Evolutionary conservation across 2,888 invertebrate genomes (phyloP).

Genomic region (Epistrophella euchroma): DNA sequence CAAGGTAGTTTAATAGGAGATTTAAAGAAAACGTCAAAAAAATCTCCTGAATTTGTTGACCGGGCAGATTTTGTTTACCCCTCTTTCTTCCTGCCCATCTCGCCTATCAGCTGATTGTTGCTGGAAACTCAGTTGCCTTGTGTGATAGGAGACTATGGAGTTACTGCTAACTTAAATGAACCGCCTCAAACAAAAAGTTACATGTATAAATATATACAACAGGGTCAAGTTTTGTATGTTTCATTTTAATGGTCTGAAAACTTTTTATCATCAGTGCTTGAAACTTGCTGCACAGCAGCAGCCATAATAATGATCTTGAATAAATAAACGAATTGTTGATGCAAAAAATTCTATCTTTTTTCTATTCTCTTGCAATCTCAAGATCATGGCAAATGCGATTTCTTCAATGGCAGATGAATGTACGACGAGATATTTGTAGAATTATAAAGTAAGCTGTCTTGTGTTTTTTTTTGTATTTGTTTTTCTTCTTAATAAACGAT

Average conservation of each 20-base stretch:
- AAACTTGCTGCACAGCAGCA: slow-evolving; percentile 21
- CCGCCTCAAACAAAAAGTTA: no score
- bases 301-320: slow-evolving; percentile 68
- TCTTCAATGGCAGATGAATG: slow-evolving; percentile 63
- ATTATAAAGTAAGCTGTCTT: slow-evolving; percentile 22
- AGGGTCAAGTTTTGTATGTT: no score
- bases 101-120: no score
- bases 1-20: no score
- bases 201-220: no score
- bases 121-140: no score
- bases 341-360: slow-evolving; percentile 37
- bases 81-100: no score
- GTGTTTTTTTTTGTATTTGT: slow-evolving; percentile 10
- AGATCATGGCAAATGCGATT: slow-evolving; percentile 72
- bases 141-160: no score
- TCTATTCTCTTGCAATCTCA: slow-evolving; percentile 57
- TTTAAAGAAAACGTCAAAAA: no score
- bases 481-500: slow-evolving; percentile 23
- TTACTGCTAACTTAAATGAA: no score
- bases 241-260: slow-evolving; percentile 1
- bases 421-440: slow-evolving; percentile 34
- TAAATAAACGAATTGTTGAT: slow-evolving; percentile 69
- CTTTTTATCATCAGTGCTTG: slow-evolving; percentile 23
- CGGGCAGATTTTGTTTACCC: no score
- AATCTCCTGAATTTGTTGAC: no score